Base-by-base conservation (phyloP, 2,888 invertebrate species). In the Leptopilina drosophilae region DNA sequence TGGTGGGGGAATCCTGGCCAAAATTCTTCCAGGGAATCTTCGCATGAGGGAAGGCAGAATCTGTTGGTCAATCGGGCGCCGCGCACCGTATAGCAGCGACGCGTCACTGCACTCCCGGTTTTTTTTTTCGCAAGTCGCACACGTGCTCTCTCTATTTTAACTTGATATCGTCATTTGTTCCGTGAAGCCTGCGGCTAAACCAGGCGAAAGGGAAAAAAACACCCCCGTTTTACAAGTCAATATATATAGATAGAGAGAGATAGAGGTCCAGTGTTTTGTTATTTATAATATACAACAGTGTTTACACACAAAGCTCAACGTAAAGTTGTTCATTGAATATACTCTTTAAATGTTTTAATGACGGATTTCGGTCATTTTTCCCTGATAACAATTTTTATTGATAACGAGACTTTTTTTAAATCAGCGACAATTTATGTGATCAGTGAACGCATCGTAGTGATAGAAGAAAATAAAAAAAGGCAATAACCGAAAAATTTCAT, bases 31-130 rank as follows among this genome's bases (percentile, higher is more conserved):
- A 85, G 85, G 87, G 87, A 86, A 87, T 88, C 87, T 86, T 87
- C 88, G 88, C 87, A 88, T 88, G 88, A 87, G 88, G 87, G 84
- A 87, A 89, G 88, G 87, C 91, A 92, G 92, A 91, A 89, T 89
- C 90, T 87, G 90, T 88, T 91, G 91, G 91, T 91, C 91, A 90
- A 91, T 90, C 91, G 91, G 89, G 90, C 89, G 89, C 88, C 91
- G 91, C 90, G 91, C 91, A 91, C 89, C 89, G 88, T 87, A 20
- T 20, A 89, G 89, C 88, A 89, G 90, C 88, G 89, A 89, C 90
- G 91, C 91, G 89, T 90, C 91, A 91, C 90, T 90, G 91, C 90
- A 90, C 89, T 89, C 89, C 88, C 89, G 49, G 49, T 49, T 49
- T 89, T 33, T 33, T 89, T 33, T 33, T 33, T 33, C 3, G 5